phyloP scores from a whole-genome alignment of 2,113 vertebrate species.

The Odontophorus gujanensis region DNA sequence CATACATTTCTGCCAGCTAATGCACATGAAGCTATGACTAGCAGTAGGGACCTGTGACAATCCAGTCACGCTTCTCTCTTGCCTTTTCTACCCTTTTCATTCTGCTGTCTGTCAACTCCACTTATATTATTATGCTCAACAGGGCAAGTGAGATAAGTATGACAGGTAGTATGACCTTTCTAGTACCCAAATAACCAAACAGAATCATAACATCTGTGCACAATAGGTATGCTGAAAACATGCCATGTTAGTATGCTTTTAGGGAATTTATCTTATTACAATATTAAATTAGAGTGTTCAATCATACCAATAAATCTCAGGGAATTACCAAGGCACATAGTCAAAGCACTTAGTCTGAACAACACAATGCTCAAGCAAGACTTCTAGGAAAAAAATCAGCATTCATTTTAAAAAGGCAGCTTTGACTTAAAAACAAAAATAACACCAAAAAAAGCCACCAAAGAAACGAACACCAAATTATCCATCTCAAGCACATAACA shows the following conservation, averaged over 20 bases:
- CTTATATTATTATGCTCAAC: slow-evolving; percentile 53
- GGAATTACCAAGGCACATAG: not conserved
- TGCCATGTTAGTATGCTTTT: not conserved
- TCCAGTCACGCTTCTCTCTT: slow-evolving; percentile 26
- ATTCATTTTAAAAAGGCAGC: not conserved
- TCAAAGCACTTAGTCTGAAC: not conserved
- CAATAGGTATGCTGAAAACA: slow-evolving; percentile 16
- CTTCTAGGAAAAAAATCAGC: not conserved
- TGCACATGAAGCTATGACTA: not conserved
- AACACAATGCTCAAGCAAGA: not conserved
- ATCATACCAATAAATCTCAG: not conserved
- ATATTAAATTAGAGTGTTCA: slow-evolving; percentile 5
- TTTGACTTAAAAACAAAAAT: not conserved
- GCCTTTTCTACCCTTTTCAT: slow-evolving; percentile 54
- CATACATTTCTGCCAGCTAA: not conserved
- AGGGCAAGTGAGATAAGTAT: slow-evolving; percentile 24
- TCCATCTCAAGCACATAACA: not conserved
- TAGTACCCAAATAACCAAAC: slow-evolving; percentile 43
- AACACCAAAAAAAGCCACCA: not conserved
- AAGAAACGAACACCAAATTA: not conserved
- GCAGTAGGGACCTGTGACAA: not conserved
- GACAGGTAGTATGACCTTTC: slow-evolving; percentile 64
- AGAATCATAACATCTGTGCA: not conserved
- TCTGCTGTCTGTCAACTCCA: slow-evolving; percentile 50
- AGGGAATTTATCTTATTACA: not conserved